phyloP scores from a whole-genome alignment of 30 jellyfish, hydroid and myxozoan genomes.

The Aurelia aurita region DNA sequence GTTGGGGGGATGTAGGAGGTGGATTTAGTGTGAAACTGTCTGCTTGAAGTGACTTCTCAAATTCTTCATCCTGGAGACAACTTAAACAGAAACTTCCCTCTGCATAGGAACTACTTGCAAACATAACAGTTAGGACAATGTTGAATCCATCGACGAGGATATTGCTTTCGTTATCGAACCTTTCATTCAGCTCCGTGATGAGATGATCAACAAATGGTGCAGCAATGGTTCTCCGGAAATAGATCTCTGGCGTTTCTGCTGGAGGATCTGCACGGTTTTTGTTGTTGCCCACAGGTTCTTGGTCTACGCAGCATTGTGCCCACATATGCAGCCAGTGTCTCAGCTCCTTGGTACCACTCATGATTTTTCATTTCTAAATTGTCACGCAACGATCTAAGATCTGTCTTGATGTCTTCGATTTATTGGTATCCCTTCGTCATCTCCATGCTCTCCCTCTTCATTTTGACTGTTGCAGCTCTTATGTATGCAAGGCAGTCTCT shows the following conservation, averaged over 20 bases:
- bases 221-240: slow-evolving; percentile 7
- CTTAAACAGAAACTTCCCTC: slow-evolving; percentile 11
- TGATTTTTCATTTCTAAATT: not conserved
- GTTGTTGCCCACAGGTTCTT: not conserved
- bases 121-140: slow-evolving; percentile 9
- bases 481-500: too few species aligned
- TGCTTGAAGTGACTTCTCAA: slow-evolving; percentile 8
- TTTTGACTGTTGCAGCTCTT: too few species aligned
- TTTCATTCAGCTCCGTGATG: slow-evolving; percentile 11
- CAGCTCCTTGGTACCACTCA: slow-evolving; percentile 18
- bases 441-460: slow-evolving; percentile 10
- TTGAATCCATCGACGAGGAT: slow-evolving; percentile 20
- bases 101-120: slow-evolving; percentile 2
- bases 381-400: not conserved
- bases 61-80: slow-evolving; percentile 9
- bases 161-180: slow-evolving; percentile 12
- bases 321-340: not conserved
- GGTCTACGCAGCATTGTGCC: slow-evolving; percentile 3
- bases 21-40: not conserved
- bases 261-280: slow-evolving; percentile 4
- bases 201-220: slow-evolving; percentile 23
- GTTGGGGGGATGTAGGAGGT: slow-evolving; percentile 16
- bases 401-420: slow-evolving; percentile 6
- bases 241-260: slow-evolving; percentile 12
- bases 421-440: slow-evolving; percentile 1